Base-by-base conservation (phyloP, 2,888 invertebrate genomes). In the Zhuqinia jingwanae region DNA sequence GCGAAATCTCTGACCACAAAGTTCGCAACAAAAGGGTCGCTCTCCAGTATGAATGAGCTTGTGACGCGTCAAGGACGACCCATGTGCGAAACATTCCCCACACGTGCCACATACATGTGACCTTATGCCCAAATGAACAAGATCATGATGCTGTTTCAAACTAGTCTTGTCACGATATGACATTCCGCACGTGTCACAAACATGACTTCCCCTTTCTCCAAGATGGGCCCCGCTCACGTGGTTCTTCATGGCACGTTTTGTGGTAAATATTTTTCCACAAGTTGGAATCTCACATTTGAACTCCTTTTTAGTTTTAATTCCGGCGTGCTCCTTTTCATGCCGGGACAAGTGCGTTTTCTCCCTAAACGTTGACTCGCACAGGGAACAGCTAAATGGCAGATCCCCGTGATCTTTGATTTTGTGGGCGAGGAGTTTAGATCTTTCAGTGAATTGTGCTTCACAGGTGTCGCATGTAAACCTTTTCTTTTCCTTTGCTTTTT, bases 261-360 rank as follows among this genome's bases (percentile, higher is more conserved):
- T 42, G 8, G 20, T n/a, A 36, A 36, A 78, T 11, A 42, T 42
- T 27, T 63, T 63, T 65, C 65, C 79, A 50, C 79, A 79, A 17
- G 11, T 17, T 17, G 15, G 30, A 0, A 56, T 56, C 13, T 53
- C 56, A 56, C 65, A 65, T 15, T n/a, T 30, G 17, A 5, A 65
- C 17, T 65, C 65, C 8, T n/a, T n/a, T n/a, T n/a, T 36, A n/a
- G 2, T 0, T 2, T 17, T 15, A 1, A 30, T 10, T 8, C 36
- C 65, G 1, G n/a, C n/a, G 15, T 65, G 65, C 11, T 17, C 36
- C 10, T 8, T 36, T 17, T 36, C 65, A 65, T 65, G 65, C 8
- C 65, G 30, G 17, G 2, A 1, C 17, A 17, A 8, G 1, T 0
- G 11, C 0, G 13, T 3, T 13, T 1, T n/a, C 11, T 13, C 2